Evolutionary conservation across 1,140 invertebrate species (phyloP).

Genomic region (Drosophila repletoides): DNA sequence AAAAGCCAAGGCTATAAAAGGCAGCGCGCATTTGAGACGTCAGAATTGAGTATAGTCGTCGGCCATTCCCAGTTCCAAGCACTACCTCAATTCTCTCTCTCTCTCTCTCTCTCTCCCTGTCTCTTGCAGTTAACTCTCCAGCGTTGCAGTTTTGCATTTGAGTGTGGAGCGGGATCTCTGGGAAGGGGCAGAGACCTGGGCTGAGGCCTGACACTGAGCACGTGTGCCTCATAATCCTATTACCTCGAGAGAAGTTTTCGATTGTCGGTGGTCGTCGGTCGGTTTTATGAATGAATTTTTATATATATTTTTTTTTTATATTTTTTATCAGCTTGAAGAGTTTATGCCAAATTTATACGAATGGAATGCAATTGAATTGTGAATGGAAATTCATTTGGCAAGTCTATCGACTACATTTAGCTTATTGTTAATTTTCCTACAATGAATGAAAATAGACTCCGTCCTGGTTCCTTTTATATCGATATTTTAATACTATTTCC

Average conservation of each 20-base stretch:
- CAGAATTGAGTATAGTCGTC: slow-evolving; percentile 22
- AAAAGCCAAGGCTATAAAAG: slow-evolving; percentile 72
- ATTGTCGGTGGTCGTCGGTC: slow-evolving; percentile 5
- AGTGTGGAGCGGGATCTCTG: background rate
- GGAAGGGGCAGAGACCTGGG: background rate
- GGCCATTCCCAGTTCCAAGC: background rate
- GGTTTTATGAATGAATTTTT: slow-evolving; percentile 66
- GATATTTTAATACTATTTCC: no score
- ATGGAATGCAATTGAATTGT: background rate
- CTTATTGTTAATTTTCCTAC: no score
- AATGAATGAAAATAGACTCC: no score
- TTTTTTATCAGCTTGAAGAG: slow-evolving; percentile 11
- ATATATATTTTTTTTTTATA: no score
- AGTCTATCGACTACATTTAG: no score
- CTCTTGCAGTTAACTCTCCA: background rate
- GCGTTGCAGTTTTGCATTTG: slow-evolving; percentile 52
- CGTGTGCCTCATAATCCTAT: slow-evolving; percentile 75
- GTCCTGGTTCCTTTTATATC: no score
- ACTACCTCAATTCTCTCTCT: background rate
- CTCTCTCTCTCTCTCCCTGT: background rate
- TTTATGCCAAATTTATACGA: slow-evolving; percentile 6
- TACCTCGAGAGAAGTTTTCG: slow-evolving; percentile 53
- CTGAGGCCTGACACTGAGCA: slow-evolving; percentile 60
- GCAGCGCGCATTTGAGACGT: slow-evolving; percentile 72
- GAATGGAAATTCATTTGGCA: slow-evolving; percentile 10